phyloP scores from a whole-genome alignment of 2,888 invertebrate genomes.

The Epistrophella euchroma region DNA sequence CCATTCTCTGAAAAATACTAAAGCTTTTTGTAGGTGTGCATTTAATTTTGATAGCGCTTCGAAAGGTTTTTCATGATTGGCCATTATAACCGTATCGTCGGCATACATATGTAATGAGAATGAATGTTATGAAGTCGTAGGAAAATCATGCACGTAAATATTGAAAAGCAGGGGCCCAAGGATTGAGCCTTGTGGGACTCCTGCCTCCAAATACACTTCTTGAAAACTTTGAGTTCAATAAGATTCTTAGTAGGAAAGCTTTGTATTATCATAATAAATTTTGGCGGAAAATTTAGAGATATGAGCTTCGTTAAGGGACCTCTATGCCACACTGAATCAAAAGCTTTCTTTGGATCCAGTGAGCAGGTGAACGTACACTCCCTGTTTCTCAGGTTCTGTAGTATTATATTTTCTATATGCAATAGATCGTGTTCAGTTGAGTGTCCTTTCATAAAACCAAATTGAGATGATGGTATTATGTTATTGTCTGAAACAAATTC shows the following conservation, averaged over 20 bases:
- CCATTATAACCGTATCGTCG: background rate
- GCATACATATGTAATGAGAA: background rate
- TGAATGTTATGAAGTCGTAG: background rate
- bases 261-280: background rate
- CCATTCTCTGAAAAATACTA: too few species aligned
- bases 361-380: background rate
- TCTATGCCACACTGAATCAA: background rate
- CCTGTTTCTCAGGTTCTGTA: background rate
- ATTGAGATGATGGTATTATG: background rate
- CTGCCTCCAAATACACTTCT: background rate
- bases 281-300: background rate
- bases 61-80: too few species aligned
- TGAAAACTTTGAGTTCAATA: background rate
- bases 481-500: background rate
- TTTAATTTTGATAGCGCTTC: too few species aligned
- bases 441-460: background rate
- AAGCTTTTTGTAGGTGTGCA: too few species aligned
- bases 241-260: background rate
- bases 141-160: background rate
- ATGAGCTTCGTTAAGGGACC: background rate
- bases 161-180: background rate
- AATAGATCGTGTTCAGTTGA: background rate
- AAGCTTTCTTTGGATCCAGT: too few species aligned
- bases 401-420: background rate
- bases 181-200: background rate